Evolutionary conservation across 1,140 invertebrate genomes (phyloP).

Genomic region (Drosophila erecta): DNA sequence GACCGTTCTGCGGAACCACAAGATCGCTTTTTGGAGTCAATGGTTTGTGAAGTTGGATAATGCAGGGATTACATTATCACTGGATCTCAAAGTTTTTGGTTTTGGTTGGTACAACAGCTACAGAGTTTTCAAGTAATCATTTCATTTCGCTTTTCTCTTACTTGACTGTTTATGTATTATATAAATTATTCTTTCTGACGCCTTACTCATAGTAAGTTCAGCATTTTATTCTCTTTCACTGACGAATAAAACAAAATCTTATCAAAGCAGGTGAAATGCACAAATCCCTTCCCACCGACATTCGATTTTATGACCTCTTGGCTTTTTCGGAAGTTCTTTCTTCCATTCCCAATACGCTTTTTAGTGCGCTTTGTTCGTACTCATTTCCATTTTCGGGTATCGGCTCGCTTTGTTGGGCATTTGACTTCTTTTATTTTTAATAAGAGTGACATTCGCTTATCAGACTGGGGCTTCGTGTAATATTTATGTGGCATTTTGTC

Average conservation of each 20-base stretch:
- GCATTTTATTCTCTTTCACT: constrained; percentile 5
- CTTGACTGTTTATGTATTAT: not conserved
- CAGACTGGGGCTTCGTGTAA: constrained; percentile 62
- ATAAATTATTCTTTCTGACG: not conserved
- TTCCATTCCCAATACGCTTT: constrained; percentile 27
- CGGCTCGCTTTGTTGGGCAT: constrained; percentile 55
- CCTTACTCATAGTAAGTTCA: not conserved
- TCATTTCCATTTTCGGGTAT: constrained; percentile 53
- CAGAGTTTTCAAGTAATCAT: not conserved
- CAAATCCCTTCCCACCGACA: constrained; percentile 28
- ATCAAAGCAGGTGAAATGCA: constrained; percentile 12
- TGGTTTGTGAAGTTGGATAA: constrained; percentile 39
- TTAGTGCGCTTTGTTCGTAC: constrained; percentile 38
- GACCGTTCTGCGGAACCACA: constrained; percentile 58
- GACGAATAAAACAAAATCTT: not conserved
- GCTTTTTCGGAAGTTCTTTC: constrained; percentile 60
- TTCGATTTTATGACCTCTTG: constrained; percentile 18
- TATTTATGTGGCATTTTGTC: constrained; percentile 81
- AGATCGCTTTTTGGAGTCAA: constrained; percentile 44
- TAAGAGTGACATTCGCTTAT: constrained; percentile 77
- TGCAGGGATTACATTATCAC: constrained; percentile 41
- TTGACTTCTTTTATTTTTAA: constrained; percentile 59
- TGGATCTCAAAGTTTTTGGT: constrained; percentile 5
- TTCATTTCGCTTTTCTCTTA: too few species aligned
- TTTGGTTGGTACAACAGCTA: too few species aligned